Percentiles rank a stretch among this genome's conserved stretches.
These are phyloP conservation scores for Puntigrus tetrazona DNA, from an alignment of 2,113 vertebrate species.

Conservation along the genomic window DNA sequence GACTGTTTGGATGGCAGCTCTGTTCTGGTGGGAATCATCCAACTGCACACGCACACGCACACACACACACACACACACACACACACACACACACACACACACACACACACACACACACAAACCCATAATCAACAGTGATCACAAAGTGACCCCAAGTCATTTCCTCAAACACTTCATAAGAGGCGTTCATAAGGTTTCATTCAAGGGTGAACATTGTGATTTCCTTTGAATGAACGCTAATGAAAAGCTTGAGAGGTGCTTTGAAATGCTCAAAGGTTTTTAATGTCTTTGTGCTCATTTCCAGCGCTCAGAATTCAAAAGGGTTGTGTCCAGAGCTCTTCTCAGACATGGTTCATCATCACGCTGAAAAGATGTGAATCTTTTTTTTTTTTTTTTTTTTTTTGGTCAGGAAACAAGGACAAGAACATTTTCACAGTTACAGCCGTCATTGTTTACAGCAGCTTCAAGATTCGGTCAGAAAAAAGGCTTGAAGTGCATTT, in stretches of 20 bases:
- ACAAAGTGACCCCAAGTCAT: not conserved
- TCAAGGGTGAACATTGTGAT: not conserved
- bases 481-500: not conserved
- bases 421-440: not conserved
- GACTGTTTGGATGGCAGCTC: not conserved
- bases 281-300: not conserved
- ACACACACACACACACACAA: not conserved
- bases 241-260: not conserved
- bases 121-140: not conserved
- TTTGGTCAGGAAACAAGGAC: not conserved
- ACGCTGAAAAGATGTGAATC: not conserved
- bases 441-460: not conserved
- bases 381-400: not conserved
- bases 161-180: slow-evolving; percentile 17
- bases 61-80: too few relatives aligned
- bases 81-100: not conserved
- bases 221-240: not conserved
- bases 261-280: slow-evolving; percentile 7
- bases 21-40: not conserved
- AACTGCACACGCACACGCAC: too few relatives aligned
- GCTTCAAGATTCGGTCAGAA: not conserved
- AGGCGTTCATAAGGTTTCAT: not conserved
- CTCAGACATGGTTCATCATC: not conserved
- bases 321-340: not conserved
- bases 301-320: not conserved